phyloP scores from a whole-genome alignment of 64 coral and sea anemone species.

The Anthopleura sola region DNA sequence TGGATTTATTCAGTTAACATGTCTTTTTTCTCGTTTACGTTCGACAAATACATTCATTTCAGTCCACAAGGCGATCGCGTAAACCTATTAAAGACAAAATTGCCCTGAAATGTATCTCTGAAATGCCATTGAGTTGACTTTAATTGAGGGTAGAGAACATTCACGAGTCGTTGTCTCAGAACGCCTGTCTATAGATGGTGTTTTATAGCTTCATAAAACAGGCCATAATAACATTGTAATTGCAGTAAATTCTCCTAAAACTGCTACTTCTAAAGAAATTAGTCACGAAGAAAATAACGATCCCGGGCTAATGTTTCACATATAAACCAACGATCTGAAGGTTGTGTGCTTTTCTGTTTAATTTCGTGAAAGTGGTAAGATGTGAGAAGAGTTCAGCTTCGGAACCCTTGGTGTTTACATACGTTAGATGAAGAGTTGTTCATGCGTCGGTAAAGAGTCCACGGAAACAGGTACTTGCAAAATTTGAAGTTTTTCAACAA shows the following conservation, averaged over 20 bases:
- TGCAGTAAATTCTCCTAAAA: constrained; percentile 68
- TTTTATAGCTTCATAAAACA: constrained; percentile 36
- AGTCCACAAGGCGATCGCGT: not conserved
- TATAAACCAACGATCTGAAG: constrained; percentile 4
- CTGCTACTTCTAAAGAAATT: constrained; percentile 72
- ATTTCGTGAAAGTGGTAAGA: not conserved
- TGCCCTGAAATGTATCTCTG: constrained; percentile 27
- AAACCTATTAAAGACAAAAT: constrained; percentile 13
- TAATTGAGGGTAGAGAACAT: not conserved
- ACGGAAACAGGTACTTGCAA: constrained; percentile 14
- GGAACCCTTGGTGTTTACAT: not conserved
- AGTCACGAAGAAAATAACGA: constrained; percentile 65
- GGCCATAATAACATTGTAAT: constrained; percentile 62
- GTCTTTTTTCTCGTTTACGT: constrained; percentile 1
- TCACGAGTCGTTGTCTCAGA: constrained; percentile 16
- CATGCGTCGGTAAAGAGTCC: not conserved
- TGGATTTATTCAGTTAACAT: not conserved
- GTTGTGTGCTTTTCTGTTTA: constrained; percentile 6
- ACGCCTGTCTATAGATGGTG: constrained; percentile 28
- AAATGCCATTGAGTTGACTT: constrained; percentile 26
- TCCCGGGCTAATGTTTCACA: constrained; percentile 21
- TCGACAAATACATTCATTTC: constrained; percentile 21
- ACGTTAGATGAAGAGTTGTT: not conserved
- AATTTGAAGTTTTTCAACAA: not conserved
- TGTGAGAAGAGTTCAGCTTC: not conserved